Percentiles rank a stretch among this genome's conserved stretches.
These are phyloP conservation scores for Euschistus heros DNA, from an alignment of 1,140 invertebrate genomes.

Conservation along the genomic window DNA sequence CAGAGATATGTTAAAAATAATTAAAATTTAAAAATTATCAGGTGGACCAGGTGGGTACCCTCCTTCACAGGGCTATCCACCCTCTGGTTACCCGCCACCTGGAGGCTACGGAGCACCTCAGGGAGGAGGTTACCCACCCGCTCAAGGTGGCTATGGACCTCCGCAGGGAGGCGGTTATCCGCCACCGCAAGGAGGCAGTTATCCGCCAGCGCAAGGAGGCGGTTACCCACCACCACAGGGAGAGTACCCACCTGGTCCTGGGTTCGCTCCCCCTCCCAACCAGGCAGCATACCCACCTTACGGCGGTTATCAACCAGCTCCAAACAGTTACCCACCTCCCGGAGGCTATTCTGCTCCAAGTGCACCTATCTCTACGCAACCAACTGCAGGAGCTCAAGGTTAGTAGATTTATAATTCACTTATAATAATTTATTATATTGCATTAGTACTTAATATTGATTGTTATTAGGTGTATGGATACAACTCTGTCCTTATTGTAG, in stretches of 20 bases:
- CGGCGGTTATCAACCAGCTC: conserved; percentile 23
- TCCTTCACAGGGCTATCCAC: neutral
- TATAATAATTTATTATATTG: no score
- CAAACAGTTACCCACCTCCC: conserved; percentile 12
- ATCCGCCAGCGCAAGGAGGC: conserved; percentile 17
- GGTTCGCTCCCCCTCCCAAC: conserved; percentile 16
- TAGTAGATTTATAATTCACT: no score
- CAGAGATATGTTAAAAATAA: neutral
- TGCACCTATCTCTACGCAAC: conserved; percentile 9
- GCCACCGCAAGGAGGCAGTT: conserved; percentile 14
- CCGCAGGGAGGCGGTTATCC: conserved; percentile 15
- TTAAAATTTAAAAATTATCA: neutral
- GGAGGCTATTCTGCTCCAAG: conserved; percentile 17
- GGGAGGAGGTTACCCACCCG: conserved; percentile 17
- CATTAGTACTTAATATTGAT: no score
- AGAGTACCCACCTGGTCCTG: conserved; percentile 24
- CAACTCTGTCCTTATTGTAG: no score
- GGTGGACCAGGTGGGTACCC: conserved; percentile 16
- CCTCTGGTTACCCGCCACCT: no score
- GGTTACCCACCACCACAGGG: conserved; percentile 20
- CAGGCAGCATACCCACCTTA: conserved; percentile 9
- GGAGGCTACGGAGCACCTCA: neutral
- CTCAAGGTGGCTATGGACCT: conserved; percentile 9
- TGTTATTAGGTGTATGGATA: no score
- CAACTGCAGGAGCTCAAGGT: neutral